phyloP scores from a whole-genome alignment of 2,797 vertebrate species.

The Silurus aristotelis region DNA sequence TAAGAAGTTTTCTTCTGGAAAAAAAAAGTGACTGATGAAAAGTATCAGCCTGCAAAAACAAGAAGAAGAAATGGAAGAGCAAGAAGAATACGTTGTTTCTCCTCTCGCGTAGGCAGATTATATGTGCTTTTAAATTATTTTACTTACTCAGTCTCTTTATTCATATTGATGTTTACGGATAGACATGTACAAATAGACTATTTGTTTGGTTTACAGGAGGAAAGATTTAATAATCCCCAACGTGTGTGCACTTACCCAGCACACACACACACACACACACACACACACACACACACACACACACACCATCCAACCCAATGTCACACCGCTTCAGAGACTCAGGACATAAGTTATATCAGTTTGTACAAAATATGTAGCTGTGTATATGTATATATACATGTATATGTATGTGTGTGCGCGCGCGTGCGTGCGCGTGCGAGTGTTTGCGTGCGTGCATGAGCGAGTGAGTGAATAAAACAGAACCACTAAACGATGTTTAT shows the following conservation, averaged over 20 bases:
- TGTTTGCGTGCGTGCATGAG: conserved; percentile 65
- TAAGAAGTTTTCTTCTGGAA: conserved; percentile 6
- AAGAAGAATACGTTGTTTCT: conserved; percentile 16
- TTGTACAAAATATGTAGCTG: conserved; percentile 80
- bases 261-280: conserved; percentile 52
- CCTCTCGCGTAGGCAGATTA: conserved; percentile 41
- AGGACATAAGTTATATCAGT: conserved; percentile 84
- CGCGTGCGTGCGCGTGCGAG: neutral
- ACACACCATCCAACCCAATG: neutral
- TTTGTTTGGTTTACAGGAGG: conserved; percentile 48
- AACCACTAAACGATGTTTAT: conserved; percentile 78
- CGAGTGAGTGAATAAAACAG: conserved; percentile 72
- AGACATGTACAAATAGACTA: conserved; percentile 60
- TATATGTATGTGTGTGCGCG: neutral
- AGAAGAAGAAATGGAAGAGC: conserved; percentile 3
- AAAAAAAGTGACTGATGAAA: conserved; percentile 6
- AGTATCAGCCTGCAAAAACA: conserved; percentile 15
- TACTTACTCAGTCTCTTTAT: conserved; percentile 68
- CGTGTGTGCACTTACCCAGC: conserved; percentile 43
- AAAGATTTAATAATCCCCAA: conserved; percentile 60
- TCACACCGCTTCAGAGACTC: conserved; percentile 70
- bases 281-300: conserved; percentile 37
- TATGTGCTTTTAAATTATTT: conserved; percentile 77
- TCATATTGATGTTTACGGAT: conserved; percentile 64
- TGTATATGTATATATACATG: conserved; percentile 68